These are phyloP conservation scores for Triplophysa rosa DNA, from an alignment of 2,113 vertebrate genomes.

Conservation along the genomic window DNA sequence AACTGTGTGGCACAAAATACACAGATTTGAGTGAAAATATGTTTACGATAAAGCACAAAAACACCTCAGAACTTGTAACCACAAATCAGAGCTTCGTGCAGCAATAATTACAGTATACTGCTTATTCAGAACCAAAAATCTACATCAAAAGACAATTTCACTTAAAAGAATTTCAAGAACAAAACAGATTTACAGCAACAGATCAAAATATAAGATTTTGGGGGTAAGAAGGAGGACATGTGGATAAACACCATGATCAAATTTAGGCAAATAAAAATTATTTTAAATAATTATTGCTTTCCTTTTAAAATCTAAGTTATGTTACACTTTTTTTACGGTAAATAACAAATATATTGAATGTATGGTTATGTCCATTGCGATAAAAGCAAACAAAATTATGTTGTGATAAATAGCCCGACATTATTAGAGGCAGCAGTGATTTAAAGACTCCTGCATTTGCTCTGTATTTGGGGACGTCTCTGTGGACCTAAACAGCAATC, in stretches of 20 bases:
- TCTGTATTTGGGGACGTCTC: constrained; percentile 1
- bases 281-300: no score
- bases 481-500: constrained; percentile 33
- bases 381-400: background rate
- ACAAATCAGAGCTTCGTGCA: background rate
- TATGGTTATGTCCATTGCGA: background rate
- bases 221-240: background rate
- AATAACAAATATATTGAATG: background rate
- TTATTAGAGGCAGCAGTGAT: background rate
- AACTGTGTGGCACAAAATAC: no score
- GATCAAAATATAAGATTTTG: background rate
- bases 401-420: background rate
- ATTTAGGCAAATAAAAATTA: no score
- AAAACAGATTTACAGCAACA: background rate
- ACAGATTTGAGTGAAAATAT: background rate
- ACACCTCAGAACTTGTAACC: background rate
- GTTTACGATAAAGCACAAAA: background rate
- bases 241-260: no score
- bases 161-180: background rate
- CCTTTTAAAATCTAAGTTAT: no score
- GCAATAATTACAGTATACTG: background rate
- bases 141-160: background rate
- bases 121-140: constrained; percentile 3
- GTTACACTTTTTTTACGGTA: no score
- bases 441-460: constrained; percentile 2